Evolutionary conservation across 2,113 vertebrate species (phyloP).

Genomic region (Shinisaurus crocodilurus): DNA sequence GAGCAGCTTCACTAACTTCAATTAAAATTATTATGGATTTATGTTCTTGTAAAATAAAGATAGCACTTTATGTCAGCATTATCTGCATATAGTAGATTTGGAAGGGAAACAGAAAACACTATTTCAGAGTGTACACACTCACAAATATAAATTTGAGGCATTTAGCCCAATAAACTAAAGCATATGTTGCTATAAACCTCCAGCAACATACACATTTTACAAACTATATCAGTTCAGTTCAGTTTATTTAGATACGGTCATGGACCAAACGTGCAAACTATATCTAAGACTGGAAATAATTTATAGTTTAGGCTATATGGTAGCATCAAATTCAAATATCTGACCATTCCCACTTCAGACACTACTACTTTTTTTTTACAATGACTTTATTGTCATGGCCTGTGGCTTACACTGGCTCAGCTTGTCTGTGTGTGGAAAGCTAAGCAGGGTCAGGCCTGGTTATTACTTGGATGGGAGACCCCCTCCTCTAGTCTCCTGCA

Average conservation of each 20-base stretch:
- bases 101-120: neutral
- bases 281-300: conserved; percentile 29
- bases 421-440: too few relatives aligned
- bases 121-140: neutral
- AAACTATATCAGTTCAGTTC: conserved; percentile 45
- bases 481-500: too few relatives aligned
- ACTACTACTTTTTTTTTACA: neutral
- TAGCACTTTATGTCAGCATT: neutral
- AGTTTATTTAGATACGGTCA: too few relatives aligned
- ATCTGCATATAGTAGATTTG: conserved; percentile 1
- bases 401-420: too few relatives aligned
- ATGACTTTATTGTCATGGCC: too few relatives aligned
- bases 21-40: neutral
- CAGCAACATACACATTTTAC: conserved; percentile 6
- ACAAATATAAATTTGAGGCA: conserved; percentile 24
- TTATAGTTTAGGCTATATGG: neutral
- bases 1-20: neutral
- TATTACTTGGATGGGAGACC: too few relatives aligned
- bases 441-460: too few relatives aligned
- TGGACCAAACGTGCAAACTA: too few relatives aligned
- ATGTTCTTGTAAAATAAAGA: neutral
- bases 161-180: conserved; percentile 38
- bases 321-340: neutral
- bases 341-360: neutral
- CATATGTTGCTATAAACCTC: conserved; percentile 18